Conservation (phyloP, 2,113 vertebrate genomes). For the Perca fluviatilis region DNA sequence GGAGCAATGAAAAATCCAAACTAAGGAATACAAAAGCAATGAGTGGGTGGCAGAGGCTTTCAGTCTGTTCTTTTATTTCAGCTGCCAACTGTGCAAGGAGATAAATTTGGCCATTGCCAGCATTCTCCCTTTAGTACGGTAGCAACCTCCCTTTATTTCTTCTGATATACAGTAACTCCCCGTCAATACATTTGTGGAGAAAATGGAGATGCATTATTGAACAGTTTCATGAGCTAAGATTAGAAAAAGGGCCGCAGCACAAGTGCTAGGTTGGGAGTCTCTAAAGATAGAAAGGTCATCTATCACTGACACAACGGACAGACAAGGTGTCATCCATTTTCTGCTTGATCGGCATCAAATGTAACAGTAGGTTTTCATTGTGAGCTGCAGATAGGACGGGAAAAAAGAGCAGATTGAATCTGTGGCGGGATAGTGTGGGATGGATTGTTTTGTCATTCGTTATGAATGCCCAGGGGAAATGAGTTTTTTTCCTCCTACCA, state of each 20-base stretch:
- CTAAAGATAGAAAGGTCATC: conserved; percentile 83
- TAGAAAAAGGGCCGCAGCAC: conserved; percentile 72
- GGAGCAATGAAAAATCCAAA: conserved; percentile 29
- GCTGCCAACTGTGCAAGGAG: conserved; percentile 26
- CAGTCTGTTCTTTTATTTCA: conserved; percentile 37
- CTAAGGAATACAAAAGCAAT: conserved; percentile 32
- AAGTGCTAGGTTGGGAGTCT: conserved; percentile 42
- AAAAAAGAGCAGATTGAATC: not conserved
- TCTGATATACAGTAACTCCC: conserved; percentile 46
- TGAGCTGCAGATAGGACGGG: conserved; percentile 1
- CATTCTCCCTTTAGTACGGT: conserved; percentile 48
- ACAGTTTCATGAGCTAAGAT: conserved; percentile 77
- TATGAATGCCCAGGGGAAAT: conserved; percentile 34
- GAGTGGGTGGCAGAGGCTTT: conserved; percentile 48
- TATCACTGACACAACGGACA: conserved; percentile 51
- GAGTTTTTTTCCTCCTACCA: conserved; percentile 8
- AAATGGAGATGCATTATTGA: conserved; percentile 82
- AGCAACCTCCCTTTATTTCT: conserved; percentile 48
- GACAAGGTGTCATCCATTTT: conserved; percentile 53
- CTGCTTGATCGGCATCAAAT: conserved; percentile 41
- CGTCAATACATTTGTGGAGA: conserved; percentile 48
- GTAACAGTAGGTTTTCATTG: not conserved
- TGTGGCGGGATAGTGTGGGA: conserved; percentile 41
- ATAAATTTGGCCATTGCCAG: conserved; percentile 19
- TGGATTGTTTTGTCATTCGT: conserved; percentile 62